Evolutionary conservation across 1,140 invertebrate species (phyloP).

Genomic region (Drosophila takahashii): DNA sequence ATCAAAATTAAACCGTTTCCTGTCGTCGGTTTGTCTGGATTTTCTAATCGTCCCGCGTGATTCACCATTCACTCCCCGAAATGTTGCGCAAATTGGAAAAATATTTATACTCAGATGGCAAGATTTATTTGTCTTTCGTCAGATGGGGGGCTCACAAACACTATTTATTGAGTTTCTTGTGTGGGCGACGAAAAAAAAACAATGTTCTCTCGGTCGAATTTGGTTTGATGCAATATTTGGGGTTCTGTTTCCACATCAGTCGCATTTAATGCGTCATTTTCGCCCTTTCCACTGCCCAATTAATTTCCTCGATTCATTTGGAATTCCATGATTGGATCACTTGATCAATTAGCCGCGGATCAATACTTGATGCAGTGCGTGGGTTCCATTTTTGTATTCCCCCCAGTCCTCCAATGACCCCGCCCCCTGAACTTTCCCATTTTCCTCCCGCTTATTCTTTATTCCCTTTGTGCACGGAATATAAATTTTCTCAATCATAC

Average conservation of each 20-base stretch:
- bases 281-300: neutral
- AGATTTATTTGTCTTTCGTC: conserved; percentile 44
- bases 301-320: neutral
- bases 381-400: conserved; percentile 4
- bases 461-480: conserved; percentile 12
- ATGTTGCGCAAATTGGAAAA: conserved; percentile 30
- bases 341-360: conserved; percentile 48
- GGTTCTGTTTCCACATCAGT: conserved; percentile 38
- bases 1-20: neutral
- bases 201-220: neutral
- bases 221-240: conserved; percentile 12
- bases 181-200: conserved; percentile 18
- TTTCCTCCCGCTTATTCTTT: conserved; percentile 7
- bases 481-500: neutral
- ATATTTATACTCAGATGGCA: conserved; percentile 31
- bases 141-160: conserved; percentile 18
- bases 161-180: conserved; percentile 1
- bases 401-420: neutral
- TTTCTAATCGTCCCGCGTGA: neutral
- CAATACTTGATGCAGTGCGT: conserved; percentile 32
- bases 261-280: conserved; percentile 29
- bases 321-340: conserved; percentile 25
- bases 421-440: conserved; percentile 2
- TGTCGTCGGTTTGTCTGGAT: conserved; percentile 21
- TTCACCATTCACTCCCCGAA: too few species aligned